A percentile compares a stretch with the other conserved stretches of the same genome.
phyloP scores from a whole-genome alignment of 2,797 vertebrate genomes.

The Eutrigla gurnardus region DNA sequence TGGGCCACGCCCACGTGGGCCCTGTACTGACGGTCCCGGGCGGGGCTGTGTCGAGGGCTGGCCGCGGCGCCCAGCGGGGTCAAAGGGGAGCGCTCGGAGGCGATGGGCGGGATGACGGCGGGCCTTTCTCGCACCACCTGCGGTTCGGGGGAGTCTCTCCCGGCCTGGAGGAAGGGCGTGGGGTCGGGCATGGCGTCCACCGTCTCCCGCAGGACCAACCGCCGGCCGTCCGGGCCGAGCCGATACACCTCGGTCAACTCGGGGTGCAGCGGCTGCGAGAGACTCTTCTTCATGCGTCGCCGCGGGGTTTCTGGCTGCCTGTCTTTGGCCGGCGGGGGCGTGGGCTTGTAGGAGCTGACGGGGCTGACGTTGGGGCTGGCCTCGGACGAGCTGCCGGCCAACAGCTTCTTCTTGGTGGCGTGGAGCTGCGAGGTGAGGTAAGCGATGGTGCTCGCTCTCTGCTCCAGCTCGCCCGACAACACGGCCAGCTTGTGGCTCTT shows the following conservation, averaged over 20 bases:
- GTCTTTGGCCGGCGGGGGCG: constrained; percentile 88
- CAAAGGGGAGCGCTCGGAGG: constrained; percentile 81
- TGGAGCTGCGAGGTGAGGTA: constrained; percentile 97
- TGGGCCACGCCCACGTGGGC: constrained; percentile 94
- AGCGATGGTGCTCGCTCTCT: constrained; percentile 94
- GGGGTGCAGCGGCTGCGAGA: constrained; percentile 95
- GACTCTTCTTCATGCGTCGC: constrained; percentile 97
- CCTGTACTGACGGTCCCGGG: constrained; percentile 89
- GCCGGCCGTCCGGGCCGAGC: constrained; percentile 89
- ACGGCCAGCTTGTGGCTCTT: constrained; percentile 96
- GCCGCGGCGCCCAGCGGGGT: constrained; percentile 73
- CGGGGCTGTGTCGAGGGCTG: constrained; percentile 85
- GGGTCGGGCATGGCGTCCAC: constrained; percentile 98
- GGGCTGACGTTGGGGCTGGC: constrained; percentile 90
- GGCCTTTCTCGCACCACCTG: constrained; percentile 91
- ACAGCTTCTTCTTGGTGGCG: constrained; percentile 93
- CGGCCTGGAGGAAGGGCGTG: constrained; percentile 93
- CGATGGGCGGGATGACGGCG: constrained; percentile 92
- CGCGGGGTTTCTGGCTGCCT: constrained; percentile 94
- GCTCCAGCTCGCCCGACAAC: constrained; percentile 95
- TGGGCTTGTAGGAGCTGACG: constrained; percentile 88
- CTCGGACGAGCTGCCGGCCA: constrained; percentile 88
- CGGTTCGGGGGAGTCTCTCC: constrained; percentile 88
- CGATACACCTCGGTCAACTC: constrained; percentile 96
- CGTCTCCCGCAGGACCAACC: constrained; percentile 89